Conservation (phyloP, 2,113 vertebrate genomes). For the Geococcyx californianus region DNA sequence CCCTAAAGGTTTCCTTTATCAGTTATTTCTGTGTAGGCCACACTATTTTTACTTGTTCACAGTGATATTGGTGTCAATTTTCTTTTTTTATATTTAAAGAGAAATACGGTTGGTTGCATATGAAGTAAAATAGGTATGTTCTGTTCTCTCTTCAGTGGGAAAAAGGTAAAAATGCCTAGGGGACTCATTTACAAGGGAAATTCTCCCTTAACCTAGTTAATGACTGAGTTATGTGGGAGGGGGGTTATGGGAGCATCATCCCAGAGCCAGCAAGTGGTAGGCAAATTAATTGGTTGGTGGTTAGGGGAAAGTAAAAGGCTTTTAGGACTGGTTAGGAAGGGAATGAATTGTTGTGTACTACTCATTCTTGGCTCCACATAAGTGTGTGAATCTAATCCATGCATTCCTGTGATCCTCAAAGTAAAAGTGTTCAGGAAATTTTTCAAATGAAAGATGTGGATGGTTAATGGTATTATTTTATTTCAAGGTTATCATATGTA, state of each 20-base stretch:
- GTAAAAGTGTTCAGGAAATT: not conserved
- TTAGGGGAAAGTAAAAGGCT: constrained; percentile 50
- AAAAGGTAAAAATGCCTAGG: constrained; percentile 10
- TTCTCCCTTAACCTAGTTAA: constrained; percentile 60
- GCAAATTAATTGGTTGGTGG: constrained; percentile 58
- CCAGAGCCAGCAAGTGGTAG: constrained; percentile 21
- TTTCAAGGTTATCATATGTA: not conserved
- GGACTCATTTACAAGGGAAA: constrained; percentile 46
- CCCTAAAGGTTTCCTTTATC: not conserved
- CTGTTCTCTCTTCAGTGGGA: not conserved
- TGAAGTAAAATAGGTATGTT: not conserved
- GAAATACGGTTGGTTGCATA: not conserved
- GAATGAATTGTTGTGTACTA: not conserved
- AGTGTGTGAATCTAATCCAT: not conserved
- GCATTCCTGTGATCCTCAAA: not conserved
- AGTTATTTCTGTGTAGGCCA: not conserved
- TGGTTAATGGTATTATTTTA: not conserved
- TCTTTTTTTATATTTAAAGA: not conserved
- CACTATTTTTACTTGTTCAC: not conserved
- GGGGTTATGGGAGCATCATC: constrained; percentile 16
- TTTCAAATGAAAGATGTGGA: not conserved
- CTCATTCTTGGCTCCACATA: not conserved
- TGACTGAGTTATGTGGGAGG: constrained; percentile 31
- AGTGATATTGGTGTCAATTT: not conserved
- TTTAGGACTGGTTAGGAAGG: constrained; percentile 24